A percentile compares a stretch with the other conserved stretches of the same genome.
phyloP scores from a whole-genome alignment of 2,888 invertebrate species.

The Lapara coniferarum region DNA sequence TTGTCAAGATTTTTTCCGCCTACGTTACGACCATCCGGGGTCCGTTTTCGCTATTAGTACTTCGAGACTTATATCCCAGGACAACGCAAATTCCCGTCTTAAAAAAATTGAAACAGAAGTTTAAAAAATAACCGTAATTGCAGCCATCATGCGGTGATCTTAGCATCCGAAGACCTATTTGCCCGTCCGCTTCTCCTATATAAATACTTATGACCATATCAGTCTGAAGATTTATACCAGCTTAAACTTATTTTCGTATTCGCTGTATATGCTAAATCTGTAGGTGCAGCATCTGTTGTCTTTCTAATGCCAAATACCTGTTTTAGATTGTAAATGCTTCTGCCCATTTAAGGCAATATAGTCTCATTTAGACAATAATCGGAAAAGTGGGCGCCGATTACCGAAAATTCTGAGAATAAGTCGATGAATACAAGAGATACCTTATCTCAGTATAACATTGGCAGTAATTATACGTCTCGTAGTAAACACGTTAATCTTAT shows the following conservation, averaged over 20 bases:
- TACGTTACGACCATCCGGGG: too few relatives aligned
- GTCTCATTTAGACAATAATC: neutral
- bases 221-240: neutral
- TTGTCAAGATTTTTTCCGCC: too few relatives aligned
- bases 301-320: constrained; percentile 2
- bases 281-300: constrained; percentile 20
- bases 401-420: neutral
- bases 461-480: neutral
- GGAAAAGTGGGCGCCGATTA: neutral
- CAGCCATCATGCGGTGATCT: too few relatives aligned
- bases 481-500: constrained; percentile 5
- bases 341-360: constrained; percentile 14
- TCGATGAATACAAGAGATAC: neutral
- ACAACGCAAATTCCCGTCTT: too few relatives aligned
- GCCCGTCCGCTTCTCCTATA: too few relatives aligned
- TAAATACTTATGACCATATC: too few relatives aligned
- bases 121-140: too few relatives aligned
- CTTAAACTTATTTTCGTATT: neutral
- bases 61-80: too few relatives aligned
- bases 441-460: neutral
- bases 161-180: too few relatives aligned
- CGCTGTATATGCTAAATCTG: constrained; percentile 9
- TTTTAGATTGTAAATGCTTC: constrained; percentile 1
- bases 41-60: too few relatives aligned
- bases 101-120: too few relatives aligned